Conservation (phyloP, 2,888 invertebrate species). For the Pachymerium ferrugineum region DNA sequence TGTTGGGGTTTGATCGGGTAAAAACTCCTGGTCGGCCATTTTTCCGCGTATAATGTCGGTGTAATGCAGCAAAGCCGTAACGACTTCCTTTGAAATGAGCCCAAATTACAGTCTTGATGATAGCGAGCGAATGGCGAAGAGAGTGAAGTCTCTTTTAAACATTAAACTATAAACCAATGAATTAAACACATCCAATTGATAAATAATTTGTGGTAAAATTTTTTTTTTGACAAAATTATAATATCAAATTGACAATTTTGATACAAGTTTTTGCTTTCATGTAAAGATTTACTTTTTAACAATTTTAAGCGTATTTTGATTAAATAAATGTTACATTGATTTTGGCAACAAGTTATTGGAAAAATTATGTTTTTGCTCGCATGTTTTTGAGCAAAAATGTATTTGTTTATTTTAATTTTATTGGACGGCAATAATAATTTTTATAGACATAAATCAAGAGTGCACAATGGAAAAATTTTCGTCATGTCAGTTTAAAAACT, state of each 20-base stretch:
- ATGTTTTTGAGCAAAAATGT: too few relatives aligned
- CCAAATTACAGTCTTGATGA: constrained; percentile 19
- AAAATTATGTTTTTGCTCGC: too few relatives aligned
- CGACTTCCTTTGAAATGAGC: constrained; percentile 7
- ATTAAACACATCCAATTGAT: background rate
- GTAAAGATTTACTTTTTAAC: too few relatives aligned
- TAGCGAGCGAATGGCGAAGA: background rate
- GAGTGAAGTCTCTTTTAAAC: background rate
- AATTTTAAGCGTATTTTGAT: too few relatives aligned
- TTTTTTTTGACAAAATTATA: background rate
- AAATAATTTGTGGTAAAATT: background rate
- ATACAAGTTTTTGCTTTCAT: too few relatives aligned
- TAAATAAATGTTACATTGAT: too few relatives aligned
- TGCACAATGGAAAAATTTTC: too few relatives aligned
- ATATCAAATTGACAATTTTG: background rate
- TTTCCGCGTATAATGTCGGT: constrained; percentile 10
- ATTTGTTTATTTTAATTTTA: too few relatives aligned
- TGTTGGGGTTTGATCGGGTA: background rate
- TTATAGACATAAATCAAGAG: too few relatives aligned
- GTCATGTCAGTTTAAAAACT: too few relatives aligned
- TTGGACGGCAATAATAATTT: too few relatives aligned
- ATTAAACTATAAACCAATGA: background rate
- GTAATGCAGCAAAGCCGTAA: constrained; percentile 11
- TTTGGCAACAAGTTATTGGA: too few relatives aligned
- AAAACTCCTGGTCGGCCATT: constrained; percentile 4